Evolutionary conservation across 1,140 invertebrate species (phyloP).

Genomic region (Lucilia cuprina): DNA sequence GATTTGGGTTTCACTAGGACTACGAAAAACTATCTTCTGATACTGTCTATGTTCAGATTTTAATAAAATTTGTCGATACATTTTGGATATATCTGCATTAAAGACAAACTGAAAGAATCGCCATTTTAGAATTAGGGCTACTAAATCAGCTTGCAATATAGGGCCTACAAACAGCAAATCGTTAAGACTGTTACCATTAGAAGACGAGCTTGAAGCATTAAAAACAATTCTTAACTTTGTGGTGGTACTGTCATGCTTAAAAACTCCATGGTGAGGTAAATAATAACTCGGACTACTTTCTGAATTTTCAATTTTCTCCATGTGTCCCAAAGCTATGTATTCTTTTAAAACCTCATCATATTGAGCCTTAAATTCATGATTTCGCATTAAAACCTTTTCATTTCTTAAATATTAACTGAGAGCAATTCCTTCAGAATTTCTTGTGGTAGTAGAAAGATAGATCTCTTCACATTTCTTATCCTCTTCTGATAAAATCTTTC

Average conservation of each 20-base stretch:
- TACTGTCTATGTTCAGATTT: background rate
- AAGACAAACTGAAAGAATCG: conserved; percentile 48
- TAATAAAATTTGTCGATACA: conserved; percentile 52
- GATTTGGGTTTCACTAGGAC: conserved; percentile 40
- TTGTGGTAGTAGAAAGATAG: background rate
- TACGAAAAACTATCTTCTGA: conserved; percentile 21
- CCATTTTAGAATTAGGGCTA: conserved; percentile 57
- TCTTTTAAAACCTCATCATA: too few relatives aligned
- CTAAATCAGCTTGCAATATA: conserved; percentile 51
- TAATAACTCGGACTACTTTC: too few relatives aligned
- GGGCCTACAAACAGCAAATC: conserved; percentile 52
- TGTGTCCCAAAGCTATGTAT: too few relatives aligned
- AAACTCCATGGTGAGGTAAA: too few relatives aligned
- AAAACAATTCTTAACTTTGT: conserved; percentile 47
- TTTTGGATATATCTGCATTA: conserved; percentile 52
- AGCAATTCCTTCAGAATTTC: background rate
- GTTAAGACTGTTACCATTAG: conserved; percentile 47
- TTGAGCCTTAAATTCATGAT: too few relatives aligned
- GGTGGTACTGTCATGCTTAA: too few relatives aligned
- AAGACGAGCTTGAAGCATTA: conserved; percentile 43
- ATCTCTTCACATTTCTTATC: background rate
- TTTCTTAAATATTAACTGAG: too few relatives aligned
- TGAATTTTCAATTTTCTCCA: too few relatives aligned
- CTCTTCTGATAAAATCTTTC: background rate
- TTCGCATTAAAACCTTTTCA: too few relatives aligned